Base-by-base conservation (phyloP, 2,888 invertebrate species). In the Eristalis arbustorum region DNA sequence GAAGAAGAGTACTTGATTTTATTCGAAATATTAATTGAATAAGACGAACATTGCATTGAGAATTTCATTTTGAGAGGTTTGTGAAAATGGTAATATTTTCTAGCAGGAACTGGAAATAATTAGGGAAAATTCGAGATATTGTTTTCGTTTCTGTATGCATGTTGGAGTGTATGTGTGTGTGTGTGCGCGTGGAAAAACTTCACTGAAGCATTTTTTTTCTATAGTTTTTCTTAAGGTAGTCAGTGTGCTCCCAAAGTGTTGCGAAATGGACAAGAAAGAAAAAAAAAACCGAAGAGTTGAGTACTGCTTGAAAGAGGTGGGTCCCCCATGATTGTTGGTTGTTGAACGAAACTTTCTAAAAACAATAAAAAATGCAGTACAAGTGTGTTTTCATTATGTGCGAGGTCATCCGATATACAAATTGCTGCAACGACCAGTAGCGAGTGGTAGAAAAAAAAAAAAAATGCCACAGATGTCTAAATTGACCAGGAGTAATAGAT, bases 281-380 rank as follows among this genome's bases (percentile, higher is more conserved):
- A 62, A 14, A 66, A 25, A 56, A 68, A 14, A n/a, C 13, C 25
- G 67, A 49, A 10, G 31, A 34, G 79, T 23, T 73, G 18, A 49
- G n/a, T 49, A 18, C 42, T 42, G 40, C 49, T 76, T 23, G 71
- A 66, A 11, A 56, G 67, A 37, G 40, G 22, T 66, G 56, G 31
- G 49, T 66, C 37, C 49, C 49, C 8, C 18, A n/a, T 49, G 49
- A 49, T 49, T 18, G 49, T 40, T 61, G 28, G 61, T 28, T 42
- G 59, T 75, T 59, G 59, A 66, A 59, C 66, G 22, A 82, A 82
- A 76, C 81, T 82, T 82, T 82, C 81, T 82, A 82, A 82, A 82
- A 75, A 49, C 63, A 31, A 49, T 40, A 80, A 25, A 62, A 31
- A 57, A 69, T 59, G 25, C 57, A 69, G 56, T 18, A 37, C 67